Percentiles rank a stretch among this genome's conserved stretches.
phyloP scores from a whole-genome alignment of 1,140 invertebrate species.

The Aphelenchoides besseyi region DNA sequence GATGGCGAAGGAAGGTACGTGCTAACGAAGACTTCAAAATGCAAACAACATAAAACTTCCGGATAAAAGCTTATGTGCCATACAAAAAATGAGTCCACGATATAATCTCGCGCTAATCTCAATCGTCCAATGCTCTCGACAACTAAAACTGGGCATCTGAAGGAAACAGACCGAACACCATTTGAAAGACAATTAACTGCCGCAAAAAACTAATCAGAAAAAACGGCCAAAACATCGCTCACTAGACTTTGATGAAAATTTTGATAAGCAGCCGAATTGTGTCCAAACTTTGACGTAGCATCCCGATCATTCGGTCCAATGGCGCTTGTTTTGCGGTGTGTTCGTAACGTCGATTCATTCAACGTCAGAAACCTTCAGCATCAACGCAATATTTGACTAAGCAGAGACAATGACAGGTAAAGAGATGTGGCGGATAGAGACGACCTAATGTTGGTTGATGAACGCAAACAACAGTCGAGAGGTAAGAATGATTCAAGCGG shows the following conservation, averaged over 20 bases:
- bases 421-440: neutral
- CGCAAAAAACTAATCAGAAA: too few species aligned
- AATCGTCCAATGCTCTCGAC: neutral
- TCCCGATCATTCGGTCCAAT: neutral
- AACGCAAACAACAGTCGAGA: neutral
- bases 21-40: too few species aligned
- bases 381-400: slow-evolving; percentile 3
- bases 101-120: neutral
- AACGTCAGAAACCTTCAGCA: neutral
- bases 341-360: neutral
- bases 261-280: neutral
- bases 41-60: too few species aligned
- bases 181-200: too few species aligned
- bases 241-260: too few species aligned
- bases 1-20: too few species aligned
- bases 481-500: neutral
- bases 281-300: neutral
- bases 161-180: too few species aligned
- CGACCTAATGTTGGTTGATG: neutral
- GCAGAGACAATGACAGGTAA: slow-evolving; percentile 5
- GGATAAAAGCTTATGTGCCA: too few species aligned
- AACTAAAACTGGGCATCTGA: neutral
- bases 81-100: too few species aligned
- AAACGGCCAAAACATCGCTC: neutral
- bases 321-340: neutral